These are phyloP conservation scores for Drosophila formosana DNA, from an alignment of 2,888 invertebrate species.

Conservation along the genomic window DNA sequence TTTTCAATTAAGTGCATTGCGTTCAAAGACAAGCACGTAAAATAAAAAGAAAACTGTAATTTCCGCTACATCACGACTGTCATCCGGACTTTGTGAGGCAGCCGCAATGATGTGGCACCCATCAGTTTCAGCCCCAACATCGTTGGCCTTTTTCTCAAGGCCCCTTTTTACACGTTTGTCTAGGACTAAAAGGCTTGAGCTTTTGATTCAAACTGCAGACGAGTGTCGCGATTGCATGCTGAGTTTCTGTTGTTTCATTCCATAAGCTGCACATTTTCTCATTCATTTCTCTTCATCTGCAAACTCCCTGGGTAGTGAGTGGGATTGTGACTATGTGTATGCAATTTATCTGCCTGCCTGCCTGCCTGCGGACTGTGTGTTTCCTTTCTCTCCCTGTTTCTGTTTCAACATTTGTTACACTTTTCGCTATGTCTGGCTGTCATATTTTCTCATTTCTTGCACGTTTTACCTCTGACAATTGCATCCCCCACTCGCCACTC, in stretches of 20 bases:
- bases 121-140: slow-evolving; percentile 15
- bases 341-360: slow-evolving; percentile 44
- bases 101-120: slow-evolving; percentile 35
- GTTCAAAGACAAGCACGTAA: slow-evolving; percentile 27
- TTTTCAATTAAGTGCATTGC: slow-evolving; percentile 18
- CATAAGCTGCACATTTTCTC: slow-evolving; percentile 65
- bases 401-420: slow-evolving; percentile 61
- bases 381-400: neutral
- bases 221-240: slow-evolving; percentile 42
- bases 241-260: slow-evolving; percentile 58
- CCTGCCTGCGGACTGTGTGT: neutral
- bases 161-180: slow-evolving; percentile 37
- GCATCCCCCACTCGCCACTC: slow-evolving; percentile 25
- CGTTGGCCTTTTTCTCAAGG: slow-evolving; percentile 42
- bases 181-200: slow-evolving; percentile 29
- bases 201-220: slow-evolving; percentile 11
- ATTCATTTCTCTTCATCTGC: slow-evolving; percentile 63
- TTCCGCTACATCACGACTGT: slow-evolving; percentile 62
- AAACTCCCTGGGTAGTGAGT: slow-evolving; percentile 25
- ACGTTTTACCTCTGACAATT: slow-evolving; percentile 71
- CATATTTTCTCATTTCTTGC: slow-evolving; percentile 75
- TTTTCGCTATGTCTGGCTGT: slow-evolving; percentile 66
- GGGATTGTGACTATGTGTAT: slow-evolving; percentile 12
- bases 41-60: slow-evolving; percentile 61
- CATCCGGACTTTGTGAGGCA: slow-evolving; percentile 7